These are phyloP conservation scores for Trichonephila clavata DNA, from an alignment of 1,140 invertebrate genomes.

Conservation along the genomic window DNA sequence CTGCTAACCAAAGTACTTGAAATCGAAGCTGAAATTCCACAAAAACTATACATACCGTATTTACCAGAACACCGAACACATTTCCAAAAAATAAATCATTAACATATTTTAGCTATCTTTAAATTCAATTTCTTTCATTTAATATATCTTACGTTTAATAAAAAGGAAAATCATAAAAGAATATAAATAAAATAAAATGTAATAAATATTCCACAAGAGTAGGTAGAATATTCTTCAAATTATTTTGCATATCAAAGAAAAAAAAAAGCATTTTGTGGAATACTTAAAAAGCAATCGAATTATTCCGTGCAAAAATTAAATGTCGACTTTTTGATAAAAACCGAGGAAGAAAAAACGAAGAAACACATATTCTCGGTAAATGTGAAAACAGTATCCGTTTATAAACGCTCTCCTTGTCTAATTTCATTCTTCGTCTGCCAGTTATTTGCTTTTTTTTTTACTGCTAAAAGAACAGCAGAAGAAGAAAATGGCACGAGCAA, in stretches of 20 bases:
- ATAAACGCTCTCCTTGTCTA: background rate
- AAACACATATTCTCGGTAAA: background rate
- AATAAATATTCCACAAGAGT: too few relatives aligned
- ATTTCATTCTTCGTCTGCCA: slow-evolving; percentile 17
- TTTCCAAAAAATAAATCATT: too few relatives aligned
- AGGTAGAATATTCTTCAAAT: too few relatives aligned
- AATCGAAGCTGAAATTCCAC: too few relatives aligned
- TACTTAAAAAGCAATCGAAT: slow-evolving; percentile 17
- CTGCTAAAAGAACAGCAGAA: background rate
- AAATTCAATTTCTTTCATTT: too few relatives aligned
- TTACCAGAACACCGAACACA: too few relatives aligned
- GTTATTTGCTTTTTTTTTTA: slow-evolving; percentile 16
- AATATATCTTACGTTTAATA: too few relatives aligned
- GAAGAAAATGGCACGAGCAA: background rate
- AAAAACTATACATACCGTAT: too few relatives aligned
- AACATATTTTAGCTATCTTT: too few relatives aligned
- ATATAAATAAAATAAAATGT: too few relatives aligned
- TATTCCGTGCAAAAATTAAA: slow-evolving; percentile 14
- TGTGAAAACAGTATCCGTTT: slow-evolving; percentile 18
- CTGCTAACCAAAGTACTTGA: too few relatives aligned
- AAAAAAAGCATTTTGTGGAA: background rate
- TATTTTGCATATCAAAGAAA: background rate
- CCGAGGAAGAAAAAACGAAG: background rate
- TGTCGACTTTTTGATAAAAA: background rate
- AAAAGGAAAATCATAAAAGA: too few relatives aligned